Conservation (phyloP, 2,797 vertebrate species). For the Melanotaenia parkinsoni region DNA sequence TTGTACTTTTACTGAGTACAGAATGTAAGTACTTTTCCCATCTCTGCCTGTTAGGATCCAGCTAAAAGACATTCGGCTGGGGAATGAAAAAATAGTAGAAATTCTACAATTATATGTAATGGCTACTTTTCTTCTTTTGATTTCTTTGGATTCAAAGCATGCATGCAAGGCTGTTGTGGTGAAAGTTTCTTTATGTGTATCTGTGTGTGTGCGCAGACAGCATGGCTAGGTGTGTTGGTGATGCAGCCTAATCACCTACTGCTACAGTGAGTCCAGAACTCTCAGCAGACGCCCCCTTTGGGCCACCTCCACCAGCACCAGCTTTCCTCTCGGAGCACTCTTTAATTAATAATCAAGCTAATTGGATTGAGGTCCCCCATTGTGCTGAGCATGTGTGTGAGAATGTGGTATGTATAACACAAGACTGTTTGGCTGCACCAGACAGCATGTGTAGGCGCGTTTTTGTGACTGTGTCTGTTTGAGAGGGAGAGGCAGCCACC, state of each 20-base stretch:
- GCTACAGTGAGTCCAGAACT: constrained; percentile 68
- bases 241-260: constrained; percentile 71
- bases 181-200: constrained; percentile 2
- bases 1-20: no score
- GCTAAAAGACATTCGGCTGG: not conserved
- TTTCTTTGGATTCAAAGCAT: not conserved
- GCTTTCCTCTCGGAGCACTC: constrained; percentile 73
- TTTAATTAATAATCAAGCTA: constrained; percentile 85
- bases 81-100: no score
- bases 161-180: constrained; percentile 2
- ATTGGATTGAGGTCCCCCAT: constrained; percentile 79
- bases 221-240: constrained; percentile 45
- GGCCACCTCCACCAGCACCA: constrained; percentile 62
- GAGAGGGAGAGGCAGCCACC: constrained; percentile 34
- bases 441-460: constrained; percentile 21
- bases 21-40: no score
- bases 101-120: no score
- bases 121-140: no score
- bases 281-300: constrained; percentile 74
- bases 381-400: constrained; percentile 52
- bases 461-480: constrained; percentile 24
- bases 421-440: constrained; percentile 34
- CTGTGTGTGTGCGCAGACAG: constrained; percentile 22
- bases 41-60: not conserved
- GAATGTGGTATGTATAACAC: constrained; percentile 34